A percentile compares a stretch with the other conserved stretches of the same genome.
Conservation (phyloP, 2,113 vertebrate genomes). For the Barnardius zonarius region DNA sequence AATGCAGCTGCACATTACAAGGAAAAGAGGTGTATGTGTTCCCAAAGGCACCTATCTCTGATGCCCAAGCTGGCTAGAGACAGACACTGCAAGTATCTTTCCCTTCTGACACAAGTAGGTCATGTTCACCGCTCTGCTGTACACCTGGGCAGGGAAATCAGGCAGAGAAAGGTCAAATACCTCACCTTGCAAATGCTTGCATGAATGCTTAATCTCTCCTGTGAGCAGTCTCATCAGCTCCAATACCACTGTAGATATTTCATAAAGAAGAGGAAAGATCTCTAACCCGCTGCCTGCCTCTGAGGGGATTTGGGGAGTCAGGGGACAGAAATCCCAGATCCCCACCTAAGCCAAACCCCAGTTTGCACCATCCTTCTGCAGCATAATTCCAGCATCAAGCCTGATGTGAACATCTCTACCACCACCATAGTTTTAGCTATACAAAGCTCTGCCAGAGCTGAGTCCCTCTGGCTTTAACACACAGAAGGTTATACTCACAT, state of each 20-base stretch:
- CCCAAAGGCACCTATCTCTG: background rate
- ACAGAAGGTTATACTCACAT: background rate
- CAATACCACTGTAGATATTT: background rate
- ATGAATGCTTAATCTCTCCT: background rate
- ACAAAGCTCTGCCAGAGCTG: background rate
- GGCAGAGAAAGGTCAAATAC: background rate
- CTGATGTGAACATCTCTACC: background rate
- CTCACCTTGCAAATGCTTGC: constrained; percentile 17
- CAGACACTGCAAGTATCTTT: background rate
- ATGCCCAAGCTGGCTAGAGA: background rate
- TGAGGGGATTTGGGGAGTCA: rapidly evolving
- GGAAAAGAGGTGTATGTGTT: background rate
- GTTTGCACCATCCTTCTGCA: background rate
- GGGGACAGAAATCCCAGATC: background rate
- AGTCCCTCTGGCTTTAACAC: background rate
- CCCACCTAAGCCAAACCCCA: background rate
- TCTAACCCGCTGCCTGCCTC: background rate
- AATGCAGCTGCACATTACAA: background rate
- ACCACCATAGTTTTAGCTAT: rapidly evolving
- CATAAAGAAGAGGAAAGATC: background rate
- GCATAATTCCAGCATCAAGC: background rate
- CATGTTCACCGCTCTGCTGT: background rate
- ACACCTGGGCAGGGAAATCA: background rate
- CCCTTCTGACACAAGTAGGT: background rate
- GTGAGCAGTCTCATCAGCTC: background rate